phyloP scores from a whole-genome alignment of 2,113 vertebrate species.

The Ceuthmochares aereus region DNA sequence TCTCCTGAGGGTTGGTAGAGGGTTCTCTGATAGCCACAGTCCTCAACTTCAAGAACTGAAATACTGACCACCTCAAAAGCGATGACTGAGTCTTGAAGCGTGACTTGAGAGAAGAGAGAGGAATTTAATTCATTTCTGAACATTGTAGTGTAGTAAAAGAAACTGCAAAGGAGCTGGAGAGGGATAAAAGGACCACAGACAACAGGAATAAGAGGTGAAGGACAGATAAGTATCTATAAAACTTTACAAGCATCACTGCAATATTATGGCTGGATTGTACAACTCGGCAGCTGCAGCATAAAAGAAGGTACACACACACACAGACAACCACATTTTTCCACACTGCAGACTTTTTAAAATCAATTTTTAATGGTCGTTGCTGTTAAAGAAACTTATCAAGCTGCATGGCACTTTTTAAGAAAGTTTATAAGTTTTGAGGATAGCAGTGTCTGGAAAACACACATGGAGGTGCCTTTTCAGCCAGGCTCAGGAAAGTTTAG shows the following conservation, averaged over 20 bases:
- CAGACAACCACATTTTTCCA: not conserved
- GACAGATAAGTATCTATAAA: not conserved
- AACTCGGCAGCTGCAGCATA: not conserved
- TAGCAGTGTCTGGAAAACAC: not conserved
- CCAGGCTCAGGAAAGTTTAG: not conserved
- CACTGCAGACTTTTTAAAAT: not conserved
- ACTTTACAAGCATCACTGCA: not conserved
- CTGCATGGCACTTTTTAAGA: not conserved
- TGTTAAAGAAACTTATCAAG: not conserved
- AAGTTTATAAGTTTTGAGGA: not conserved
- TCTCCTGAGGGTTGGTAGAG: not conserved
- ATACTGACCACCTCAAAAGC: not conserved
- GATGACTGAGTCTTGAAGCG: not conserved
- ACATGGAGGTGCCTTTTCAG: not conserved
- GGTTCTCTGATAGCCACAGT: not conserved
- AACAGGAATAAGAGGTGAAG: not conserved
- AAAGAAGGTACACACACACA: not conserved
- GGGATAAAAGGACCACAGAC: not conserved
- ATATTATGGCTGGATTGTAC: not conserved
- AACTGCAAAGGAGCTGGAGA: not conserved
- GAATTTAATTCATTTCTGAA: not conserved
- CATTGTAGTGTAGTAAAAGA: not conserved
- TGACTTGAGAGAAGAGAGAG: not conserved
- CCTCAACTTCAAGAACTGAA: not conserved
- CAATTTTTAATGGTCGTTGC: not conserved